Percentiles rank a stretch among this genome's conserved stretches.
phyloP scores from a whole-genome alignment of 2,113 vertebrate genomes.

The Notothenia coriiceps region DNA sequence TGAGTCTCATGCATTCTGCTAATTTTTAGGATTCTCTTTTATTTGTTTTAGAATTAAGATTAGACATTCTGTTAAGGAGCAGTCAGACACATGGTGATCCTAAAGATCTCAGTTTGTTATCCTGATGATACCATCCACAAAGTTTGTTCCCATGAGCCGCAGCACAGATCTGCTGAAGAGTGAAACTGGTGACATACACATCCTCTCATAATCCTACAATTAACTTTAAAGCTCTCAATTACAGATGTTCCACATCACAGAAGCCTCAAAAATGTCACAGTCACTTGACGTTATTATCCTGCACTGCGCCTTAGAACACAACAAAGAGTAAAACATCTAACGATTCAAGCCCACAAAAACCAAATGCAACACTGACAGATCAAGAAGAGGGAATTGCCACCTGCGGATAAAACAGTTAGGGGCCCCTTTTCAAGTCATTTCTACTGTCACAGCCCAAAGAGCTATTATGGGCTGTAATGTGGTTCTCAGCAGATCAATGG shows the following conservation, averaged over 20 bases:
- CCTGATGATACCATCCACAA: background rate
- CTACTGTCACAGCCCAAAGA: conserved; percentile 23
- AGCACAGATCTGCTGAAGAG: conserved; percentile 3
- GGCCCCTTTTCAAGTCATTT: conserved; percentile 36
- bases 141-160: conserved; percentile 14
- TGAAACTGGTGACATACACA: conserved; percentile 18
- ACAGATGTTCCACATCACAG: conserved; percentile 50
- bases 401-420: conserved; percentile 55
- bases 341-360: conserved; percentile 15
- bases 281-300: conserved; percentile 25
- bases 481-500: conserved; percentile 71
- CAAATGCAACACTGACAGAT: conserved; percentile 38
- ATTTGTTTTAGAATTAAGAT: background rate
- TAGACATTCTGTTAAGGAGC: background rate
- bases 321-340: conserved; percentile 24
- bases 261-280: conserved; percentile 43
- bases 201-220: conserved; percentile 49
- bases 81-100: background rate
- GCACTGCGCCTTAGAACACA: conserved; percentile 20
- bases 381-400: conserved; percentile 45
- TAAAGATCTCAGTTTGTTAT: background rate
- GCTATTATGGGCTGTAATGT: conserved; percentile 32
- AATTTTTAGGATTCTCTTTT: background rate
- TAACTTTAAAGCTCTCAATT: conserved; percentile 46
- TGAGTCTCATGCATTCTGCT: background rate